Evolutionary conservation across 2,113 vertebrate genomes (phyloP).

Genomic region (Passer montanus): DNA sequence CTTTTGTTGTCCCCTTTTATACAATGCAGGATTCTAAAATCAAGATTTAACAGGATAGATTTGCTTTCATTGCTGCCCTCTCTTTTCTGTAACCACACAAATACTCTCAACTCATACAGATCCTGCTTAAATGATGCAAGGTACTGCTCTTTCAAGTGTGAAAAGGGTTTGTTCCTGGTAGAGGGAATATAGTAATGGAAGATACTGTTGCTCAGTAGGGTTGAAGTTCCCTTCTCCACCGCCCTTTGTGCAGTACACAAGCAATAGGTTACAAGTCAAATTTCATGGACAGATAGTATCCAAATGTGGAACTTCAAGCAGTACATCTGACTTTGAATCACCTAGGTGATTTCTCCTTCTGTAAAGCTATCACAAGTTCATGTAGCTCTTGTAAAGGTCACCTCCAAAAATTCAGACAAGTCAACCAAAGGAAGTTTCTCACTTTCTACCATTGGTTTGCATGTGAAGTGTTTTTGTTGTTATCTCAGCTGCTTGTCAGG

Average conservation of each 20-base stretch:
- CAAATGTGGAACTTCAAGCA: background rate
- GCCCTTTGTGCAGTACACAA: background rate
- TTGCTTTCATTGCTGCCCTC: background rate
- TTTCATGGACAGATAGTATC: background rate
- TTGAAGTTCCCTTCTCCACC: background rate
- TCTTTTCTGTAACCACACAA: background rate
- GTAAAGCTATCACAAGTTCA: background rate
- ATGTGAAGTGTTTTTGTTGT: background rate
- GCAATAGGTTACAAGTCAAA: background rate
- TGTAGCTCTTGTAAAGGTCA: background rate
- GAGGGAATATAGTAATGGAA: background rate
- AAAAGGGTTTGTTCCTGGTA: background rate
- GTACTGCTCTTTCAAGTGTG: background rate
- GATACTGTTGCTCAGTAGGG: background rate
- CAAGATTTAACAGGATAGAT: background rate
- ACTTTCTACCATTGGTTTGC: background rate
- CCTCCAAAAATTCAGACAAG: background rate
- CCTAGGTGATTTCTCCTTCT: background rate
- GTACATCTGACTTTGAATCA: background rate
- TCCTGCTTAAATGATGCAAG: background rate
- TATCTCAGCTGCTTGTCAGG: background rate
- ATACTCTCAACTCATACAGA: background rate
- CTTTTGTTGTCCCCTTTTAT: background rate
- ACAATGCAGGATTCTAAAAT: background rate
- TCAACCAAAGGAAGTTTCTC: background rate